phyloP scores from a whole-genome alignment of 2,797 vertebrate species.

The Falco novaeseelandiae region DNA sequence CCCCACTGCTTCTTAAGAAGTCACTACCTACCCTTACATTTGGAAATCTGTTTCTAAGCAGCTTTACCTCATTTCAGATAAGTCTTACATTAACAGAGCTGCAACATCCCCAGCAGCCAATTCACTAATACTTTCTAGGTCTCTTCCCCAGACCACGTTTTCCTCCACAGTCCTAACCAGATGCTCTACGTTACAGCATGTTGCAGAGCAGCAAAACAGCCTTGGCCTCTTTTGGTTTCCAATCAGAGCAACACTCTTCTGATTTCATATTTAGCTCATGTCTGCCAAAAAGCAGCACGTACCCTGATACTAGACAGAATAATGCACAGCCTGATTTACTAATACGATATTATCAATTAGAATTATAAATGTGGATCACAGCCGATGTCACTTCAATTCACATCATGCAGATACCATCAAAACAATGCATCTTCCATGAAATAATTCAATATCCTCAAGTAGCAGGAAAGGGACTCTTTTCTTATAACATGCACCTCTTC shows the following conservation, averaged over 20 bases:
- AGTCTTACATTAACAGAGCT: background rate
- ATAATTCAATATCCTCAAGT: slow-evolving; percentile 42
- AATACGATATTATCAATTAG: background rate
- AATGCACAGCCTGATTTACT: background rate
- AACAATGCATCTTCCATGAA: slow-evolving; percentile 36
- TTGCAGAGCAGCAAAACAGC: background rate
- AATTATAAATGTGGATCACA: slow-evolving; percentile 11
- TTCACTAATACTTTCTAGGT: background rate
- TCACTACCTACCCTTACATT: background rate
- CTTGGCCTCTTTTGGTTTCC: background rate
- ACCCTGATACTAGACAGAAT: background rate
- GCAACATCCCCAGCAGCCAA: background rate
- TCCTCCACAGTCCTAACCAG: background rate
- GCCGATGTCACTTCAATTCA: slow-evolving; percentile 44
- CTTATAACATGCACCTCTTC: background rate
- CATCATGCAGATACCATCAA: slow-evolving; percentile 51
- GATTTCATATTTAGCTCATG: background rate
- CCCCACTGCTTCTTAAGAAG: background rate
- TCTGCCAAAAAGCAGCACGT: background rate
- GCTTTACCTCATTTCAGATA: background rate
- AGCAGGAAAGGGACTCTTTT: slow-evolving; percentile 43
- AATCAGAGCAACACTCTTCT: background rate
- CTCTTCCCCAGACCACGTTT: background rate
- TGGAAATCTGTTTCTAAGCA: slow-evolving; percentile 29
- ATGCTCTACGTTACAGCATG: rapidly evolving